Evolutionary conservation across 2,888 invertebrate genomes (phyloP).

Genomic region (Drosophila tanythrix): DNA sequence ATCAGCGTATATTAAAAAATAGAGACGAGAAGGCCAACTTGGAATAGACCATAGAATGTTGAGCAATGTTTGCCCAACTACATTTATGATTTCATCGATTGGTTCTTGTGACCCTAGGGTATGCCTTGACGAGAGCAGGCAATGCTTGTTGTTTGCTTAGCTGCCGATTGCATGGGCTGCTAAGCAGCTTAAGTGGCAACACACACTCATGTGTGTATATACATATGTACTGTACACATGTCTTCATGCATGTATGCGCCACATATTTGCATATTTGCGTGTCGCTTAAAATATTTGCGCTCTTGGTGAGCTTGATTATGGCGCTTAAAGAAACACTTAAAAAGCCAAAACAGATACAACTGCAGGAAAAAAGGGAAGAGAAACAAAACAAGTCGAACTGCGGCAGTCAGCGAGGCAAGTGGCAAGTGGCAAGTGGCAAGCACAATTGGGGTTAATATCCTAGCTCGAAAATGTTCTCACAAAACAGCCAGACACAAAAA

Average conservation of each 20-base stretch:
- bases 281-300: constrained; percentile 69
- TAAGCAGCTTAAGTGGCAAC: constrained; percentile 75
- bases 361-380: constrained; percentile 7
- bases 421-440: constrained; percentile 51
- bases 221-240: constrained; percentile 20
- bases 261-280: constrained; percentile 80
- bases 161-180: constrained; percentile 62
- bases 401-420: constrained; percentile 58
- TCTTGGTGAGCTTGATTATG: constrained; percentile 79
- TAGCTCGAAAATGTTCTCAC: constrained; percentile 70
- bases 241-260: constrained; percentile 46
- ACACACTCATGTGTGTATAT: constrained; percentile 14
- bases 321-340: constrained; percentile 81
- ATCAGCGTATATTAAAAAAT: neutral
- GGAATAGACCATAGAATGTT: neutral
- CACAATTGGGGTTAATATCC: constrained; percentile 80
- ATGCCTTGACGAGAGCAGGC: constrained; percentile 33
- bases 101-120: constrained; percentile 53
- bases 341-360: constrained; percentile 56
- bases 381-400: constrained; percentile 30
- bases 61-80: constrained; percentile 9
- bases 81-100: constrained; percentile 39
- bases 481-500: constrained; percentile 47
- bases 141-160: constrained; percentile 67
- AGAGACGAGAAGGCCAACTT: neutral